Conservation (phyloP, 2,888 invertebrate species). For the Drosophila niveifrons region DNA sequence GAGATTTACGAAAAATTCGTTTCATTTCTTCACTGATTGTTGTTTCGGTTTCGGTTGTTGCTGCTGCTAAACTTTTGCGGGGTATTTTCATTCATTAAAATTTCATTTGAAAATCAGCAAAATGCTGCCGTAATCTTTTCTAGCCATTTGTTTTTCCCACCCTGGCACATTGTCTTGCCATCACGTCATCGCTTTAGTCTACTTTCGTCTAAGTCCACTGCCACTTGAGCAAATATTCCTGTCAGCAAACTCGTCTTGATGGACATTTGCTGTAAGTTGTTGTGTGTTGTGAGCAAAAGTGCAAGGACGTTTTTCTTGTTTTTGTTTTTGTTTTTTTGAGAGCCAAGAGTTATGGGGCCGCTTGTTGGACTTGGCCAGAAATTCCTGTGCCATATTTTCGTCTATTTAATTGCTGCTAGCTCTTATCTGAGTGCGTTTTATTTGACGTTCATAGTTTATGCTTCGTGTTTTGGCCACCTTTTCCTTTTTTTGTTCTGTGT, state of each 20-base stretch:
- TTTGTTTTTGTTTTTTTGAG: neutral
- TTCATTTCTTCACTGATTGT: conserved; percentile 44
- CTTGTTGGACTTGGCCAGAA: conserved; percentile 4
- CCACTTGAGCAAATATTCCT: conserved; percentile 34
- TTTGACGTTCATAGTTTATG: conserved; percentile 79
- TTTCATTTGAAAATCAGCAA: conserved; percentile 79
- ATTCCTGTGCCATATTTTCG: conserved; percentile 49
- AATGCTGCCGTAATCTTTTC: conserved; percentile 73
- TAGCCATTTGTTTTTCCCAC: conserved; percentile 57
- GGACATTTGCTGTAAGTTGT: conserved; percentile 22
- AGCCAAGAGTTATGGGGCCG: conserved; percentile 5
- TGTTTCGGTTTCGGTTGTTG: neutral
- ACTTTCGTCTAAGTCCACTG: neutral
- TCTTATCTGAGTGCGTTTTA: conserved; percentile 66
- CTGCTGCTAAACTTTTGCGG: conserved; percentile 30
- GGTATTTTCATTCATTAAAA: conserved; percentile 72
- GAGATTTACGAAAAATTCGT: conserved; percentile 50
- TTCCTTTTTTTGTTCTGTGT: conserved; percentile 1
- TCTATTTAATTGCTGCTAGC: conserved; percentile 55
- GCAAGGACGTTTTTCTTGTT: conserved; percentile 11
- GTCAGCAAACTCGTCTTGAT: conserved; percentile 29
- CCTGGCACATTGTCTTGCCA: conserved; percentile 36
- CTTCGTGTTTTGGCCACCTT: conserved; percentile 55
- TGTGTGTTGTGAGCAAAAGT: conserved; percentile 22
- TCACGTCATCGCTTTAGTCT: neutral